Base-by-base conservation (phyloP, 2,888 invertebrate genomes). In the Leucania comma region DNA sequence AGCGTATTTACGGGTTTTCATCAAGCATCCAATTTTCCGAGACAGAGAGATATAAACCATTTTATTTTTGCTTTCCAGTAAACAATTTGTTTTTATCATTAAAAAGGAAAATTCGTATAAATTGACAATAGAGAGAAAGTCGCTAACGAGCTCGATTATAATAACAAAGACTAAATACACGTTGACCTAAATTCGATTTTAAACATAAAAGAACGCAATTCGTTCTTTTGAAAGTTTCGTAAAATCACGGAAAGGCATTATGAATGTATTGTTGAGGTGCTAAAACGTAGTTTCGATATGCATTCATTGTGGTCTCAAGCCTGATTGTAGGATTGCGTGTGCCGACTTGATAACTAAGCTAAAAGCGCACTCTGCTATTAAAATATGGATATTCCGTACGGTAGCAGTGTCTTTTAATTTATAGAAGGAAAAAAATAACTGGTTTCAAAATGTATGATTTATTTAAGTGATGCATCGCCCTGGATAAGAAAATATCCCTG, bases 271-370 rank as follows among this genome's bases (percentile, higher is more conserved):
- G 89, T 90, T 81, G 88, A 92, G 92, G 93, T 93, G 93, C 89
- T 94, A 93, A 94, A 93, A 90, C 90, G 89, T 82, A 87, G 89
- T 89, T 92, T 90, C 90, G 92, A 92, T 94, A 92, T 91, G 93
- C 92, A 93, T 92, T 93, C 92, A 90, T 88, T 86, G 89, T 84
- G 61, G 85, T 90, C 86, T 87, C 87, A 83, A 82, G 81, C 80
- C 87, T 94, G 94, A 95, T 94, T 92, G 93, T 91, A 80, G 91
- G 82, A 91, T 95, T 90, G 95, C 95, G 94, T 95, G 94, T 86
- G 84, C 79, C 86, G 90, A 90, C 88, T 91, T 93, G 93, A 94
- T 94, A 93, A 93, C 90, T 80, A 78, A 89, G 88, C 89, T 90
- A 88, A 91, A 93, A 93, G 91, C 89, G 88, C 90, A 92, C 89